These are phyloP conservation scores for Agriopis marginaria DNA, from an alignment of 2,888 invertebrate species.

Conservation along the genomic window DNA sequence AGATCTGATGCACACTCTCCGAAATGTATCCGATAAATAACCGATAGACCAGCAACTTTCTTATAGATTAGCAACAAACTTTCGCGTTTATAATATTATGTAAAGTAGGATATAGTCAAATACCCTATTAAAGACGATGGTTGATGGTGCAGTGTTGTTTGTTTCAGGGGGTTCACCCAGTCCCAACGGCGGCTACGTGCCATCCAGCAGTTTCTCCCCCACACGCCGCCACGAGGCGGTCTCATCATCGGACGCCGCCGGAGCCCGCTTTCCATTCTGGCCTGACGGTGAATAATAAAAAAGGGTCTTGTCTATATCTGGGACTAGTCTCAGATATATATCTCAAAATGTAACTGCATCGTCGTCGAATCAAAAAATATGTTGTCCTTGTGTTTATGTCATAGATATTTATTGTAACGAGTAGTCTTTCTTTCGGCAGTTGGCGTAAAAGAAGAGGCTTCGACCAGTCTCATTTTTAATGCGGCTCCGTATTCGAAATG, in stretches of 20 bases:
- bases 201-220: conserved; percentile 72
- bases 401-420: conserved; percentile 30
- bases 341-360: conserved; percentile 16
- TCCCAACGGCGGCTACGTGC: conserved; percentile 70
- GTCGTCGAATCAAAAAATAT: conserved; percentile 23
- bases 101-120: no score
- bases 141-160: background rate
- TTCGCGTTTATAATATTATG: no score
- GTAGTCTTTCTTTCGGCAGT: conserved; percentile 58
- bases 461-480: conserved; percentile 69
- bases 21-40: no score
- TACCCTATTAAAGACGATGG: background rate
- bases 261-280: conserved; percentile 75
- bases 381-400: conserved; percentile 24
- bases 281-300: conserved; percentile 73
- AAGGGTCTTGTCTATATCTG: conserved; percentile 33
- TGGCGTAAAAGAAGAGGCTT: conserved; percentile 77
- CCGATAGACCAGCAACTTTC: no score
- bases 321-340: conserved; percentile 9
- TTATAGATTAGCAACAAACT: no score
- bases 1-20: no score
- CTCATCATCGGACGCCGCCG: conserved; percentile 73
- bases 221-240: conserved; percentile 76
- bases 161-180: conserved; percentile 73
- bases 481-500: conserved; percentile 78